Conservation (phyloP, 2,888 invertebrate species). For the Cataglyphis livida region DNA sequence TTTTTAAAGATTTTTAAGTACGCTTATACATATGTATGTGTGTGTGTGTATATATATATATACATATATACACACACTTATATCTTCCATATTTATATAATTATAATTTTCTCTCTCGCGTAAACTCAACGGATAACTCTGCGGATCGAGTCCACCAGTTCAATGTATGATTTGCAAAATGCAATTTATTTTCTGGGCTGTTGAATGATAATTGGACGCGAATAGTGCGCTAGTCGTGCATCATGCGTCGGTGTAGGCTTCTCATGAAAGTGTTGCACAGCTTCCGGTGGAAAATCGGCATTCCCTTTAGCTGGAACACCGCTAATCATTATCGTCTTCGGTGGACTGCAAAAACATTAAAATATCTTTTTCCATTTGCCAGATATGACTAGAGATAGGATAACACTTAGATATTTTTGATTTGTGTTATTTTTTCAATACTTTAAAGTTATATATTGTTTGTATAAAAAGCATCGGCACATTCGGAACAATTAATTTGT, state of each 20-base stretch:
- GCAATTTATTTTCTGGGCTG: constrained; percentile 93
- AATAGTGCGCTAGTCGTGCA: constrained; percentile 87
- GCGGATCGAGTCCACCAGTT: constrained; percentile 24
- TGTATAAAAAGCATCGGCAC: not conserved
- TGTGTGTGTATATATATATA: not conserved
- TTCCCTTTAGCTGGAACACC: constrained; percentile 94
- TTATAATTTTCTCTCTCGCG: constrained; percentile 38
- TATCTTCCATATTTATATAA: constrained; percentile 47
- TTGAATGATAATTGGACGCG: constrained; percentile 91
- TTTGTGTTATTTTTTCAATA: constrained; percentile 25
- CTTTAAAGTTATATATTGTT: not conserved
- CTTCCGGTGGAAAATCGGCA: constrained; percentile 95
- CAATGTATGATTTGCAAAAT: not conserved
- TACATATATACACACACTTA: constrained; percentile 36
- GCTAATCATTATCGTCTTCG: constrained; percentile 91
- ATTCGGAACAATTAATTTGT: not conserved
- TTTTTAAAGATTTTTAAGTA: constrained; percentile 37
- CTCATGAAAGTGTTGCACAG: constrained; percentile 93
- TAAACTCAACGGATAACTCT: constrained; percentile 57
- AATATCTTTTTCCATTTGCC: not conserved
- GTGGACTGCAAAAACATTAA: constrained; percentile 87
- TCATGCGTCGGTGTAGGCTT: constrained; percentile 91
- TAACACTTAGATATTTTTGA: constrained; percentile 13
- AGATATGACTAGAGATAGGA: constrained; percentile 4
- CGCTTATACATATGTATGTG: constrained; percentile 1